Evolutionary conservation across 2,888 invertebrate genomes (phyloP), one percentile per base, ranked within the genome.

Genomic region (Cenopis cana): DNA sequence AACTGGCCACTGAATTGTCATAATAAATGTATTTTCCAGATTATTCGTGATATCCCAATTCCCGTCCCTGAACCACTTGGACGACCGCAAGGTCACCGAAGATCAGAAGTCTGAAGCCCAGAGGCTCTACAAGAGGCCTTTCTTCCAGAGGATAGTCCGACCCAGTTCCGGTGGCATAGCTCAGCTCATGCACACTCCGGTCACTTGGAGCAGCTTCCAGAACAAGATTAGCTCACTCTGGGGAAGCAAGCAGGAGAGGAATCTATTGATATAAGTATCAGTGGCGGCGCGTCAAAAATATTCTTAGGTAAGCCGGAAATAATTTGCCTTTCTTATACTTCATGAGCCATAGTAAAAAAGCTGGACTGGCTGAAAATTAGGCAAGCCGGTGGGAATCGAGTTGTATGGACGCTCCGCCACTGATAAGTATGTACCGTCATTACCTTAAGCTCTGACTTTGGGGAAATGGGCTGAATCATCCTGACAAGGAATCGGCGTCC

Each of bases 11-110:
- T 17, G 46, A 8, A 46, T 46, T 46, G 0, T 46, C 46, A n/a
- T 66, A 54, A 60, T 29, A 33, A 38, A 41, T 4, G 12, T 33
- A 6, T 29, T 17, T 92, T 94, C 2, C 87, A 97, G 97, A 83
- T 91, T 96, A 33, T 96, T 95, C 86, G 95, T 97, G 29, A 95
- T 97, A 81, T 96, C 96, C 1, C 94, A 96, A 81, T 95, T 97
- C 79, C 95, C 96, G 1, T 93, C 94, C 0, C 89, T 97, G 69
- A 86, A 94, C 36, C 95, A 96, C 78, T 87, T 97, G 78, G 97
- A 97, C 82, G 97, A 97, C 81, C 90, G 95, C 67, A 87, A 90
- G 52, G 95, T 97, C n/a, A 96, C 95, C 0, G 86, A 89, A 0
- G 95, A 96, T 78, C 96, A 97, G 82, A 86, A 93, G 24, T 78